Conservation (phyloP, 2,113 vertebrate genomes). For the Oxyruncus cristatus region DNA sequence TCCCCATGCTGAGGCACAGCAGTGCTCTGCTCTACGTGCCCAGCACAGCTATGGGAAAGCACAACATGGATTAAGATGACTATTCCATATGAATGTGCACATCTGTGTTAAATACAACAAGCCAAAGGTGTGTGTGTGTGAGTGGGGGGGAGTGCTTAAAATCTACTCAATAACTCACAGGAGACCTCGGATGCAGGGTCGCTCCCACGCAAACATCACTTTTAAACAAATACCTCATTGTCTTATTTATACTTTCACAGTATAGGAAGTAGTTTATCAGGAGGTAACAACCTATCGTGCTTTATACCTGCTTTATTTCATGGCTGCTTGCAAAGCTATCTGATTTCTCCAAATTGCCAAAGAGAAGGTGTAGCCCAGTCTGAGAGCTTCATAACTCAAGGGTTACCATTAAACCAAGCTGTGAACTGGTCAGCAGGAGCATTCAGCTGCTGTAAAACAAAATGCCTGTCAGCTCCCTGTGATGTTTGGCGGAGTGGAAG, state of each 20-base stretch:
- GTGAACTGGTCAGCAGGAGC: neutral
- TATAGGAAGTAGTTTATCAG: neutral
- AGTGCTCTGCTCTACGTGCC: accelerated
- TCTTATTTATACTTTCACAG: neutral
- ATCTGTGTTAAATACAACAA: neutral
- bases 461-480: neutral
- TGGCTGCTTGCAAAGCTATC: neutral
- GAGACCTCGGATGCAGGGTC: neutral
- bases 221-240: neutral
- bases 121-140: neutral
- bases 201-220: neutral
- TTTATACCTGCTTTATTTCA: neutral
- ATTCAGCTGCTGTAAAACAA: neutral
- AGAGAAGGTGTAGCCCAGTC: neutral
- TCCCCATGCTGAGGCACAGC: neutral
- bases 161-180: neutral
- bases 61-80: accelerated
- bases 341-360: neutral
- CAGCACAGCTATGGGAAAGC: neutral
- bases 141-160: neutral
- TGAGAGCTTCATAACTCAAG: neutral
- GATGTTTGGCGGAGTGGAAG: neutral
- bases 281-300: neutral
- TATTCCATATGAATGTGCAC: accelerated
- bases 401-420: neutral